phyloP scores from a whole-genome alignment of 1,140 invertebrate genomes.

The Scaptomyza graminum region DNA sequence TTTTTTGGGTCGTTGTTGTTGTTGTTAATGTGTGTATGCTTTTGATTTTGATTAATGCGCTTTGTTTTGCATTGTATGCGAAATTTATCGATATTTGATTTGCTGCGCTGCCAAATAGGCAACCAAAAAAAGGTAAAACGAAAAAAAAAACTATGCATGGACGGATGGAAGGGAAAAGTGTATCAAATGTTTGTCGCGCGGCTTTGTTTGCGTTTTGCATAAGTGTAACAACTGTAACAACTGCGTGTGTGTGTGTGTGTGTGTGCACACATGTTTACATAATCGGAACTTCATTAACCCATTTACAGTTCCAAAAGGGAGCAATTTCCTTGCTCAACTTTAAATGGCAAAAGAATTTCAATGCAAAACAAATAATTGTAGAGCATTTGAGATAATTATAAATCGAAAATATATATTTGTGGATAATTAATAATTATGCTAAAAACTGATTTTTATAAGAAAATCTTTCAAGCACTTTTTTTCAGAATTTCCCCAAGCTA shows the following conservation, averaged over 20 bases:
- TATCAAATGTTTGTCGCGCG: constrained; percentile 76
- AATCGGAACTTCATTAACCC: constrained; percentile 61
- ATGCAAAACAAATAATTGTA: too few species aligned
- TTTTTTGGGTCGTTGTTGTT: too few species aligned
- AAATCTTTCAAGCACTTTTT: too few species aligned
- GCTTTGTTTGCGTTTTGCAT: constrained; percentile 80
- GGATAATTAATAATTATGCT: too few species aligned
- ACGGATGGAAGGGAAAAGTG: constrained; percentile 40
- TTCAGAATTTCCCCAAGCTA: background rate
- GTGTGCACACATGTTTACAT: constrained; percentile 26
- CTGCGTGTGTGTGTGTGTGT: background rate
- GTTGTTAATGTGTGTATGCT: constrained; percentile 5
- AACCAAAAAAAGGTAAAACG: constrained; percentile 2
- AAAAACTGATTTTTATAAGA: too few species aligned
- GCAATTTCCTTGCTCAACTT: too few species aligned
- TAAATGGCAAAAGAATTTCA: background rate
- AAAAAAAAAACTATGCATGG: constrained; percentile 9
- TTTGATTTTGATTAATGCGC: constrained; percentile 67
- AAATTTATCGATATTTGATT: constrained; percentile 80
- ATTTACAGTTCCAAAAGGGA: background rate
- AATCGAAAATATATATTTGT: background rate
- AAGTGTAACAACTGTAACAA: constrained; percentile 39
- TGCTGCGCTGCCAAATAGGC: constrained; percentile 48
- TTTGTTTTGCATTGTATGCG: constrained; percentile 60
- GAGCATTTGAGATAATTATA: too few species aligned